A percentile compares a stretch with the other conserved stretches of the same genome.
phyloP scores from a whole-genome alignment of 2,888 invertebrate genomes.

The Andrena fulva region DNA sequence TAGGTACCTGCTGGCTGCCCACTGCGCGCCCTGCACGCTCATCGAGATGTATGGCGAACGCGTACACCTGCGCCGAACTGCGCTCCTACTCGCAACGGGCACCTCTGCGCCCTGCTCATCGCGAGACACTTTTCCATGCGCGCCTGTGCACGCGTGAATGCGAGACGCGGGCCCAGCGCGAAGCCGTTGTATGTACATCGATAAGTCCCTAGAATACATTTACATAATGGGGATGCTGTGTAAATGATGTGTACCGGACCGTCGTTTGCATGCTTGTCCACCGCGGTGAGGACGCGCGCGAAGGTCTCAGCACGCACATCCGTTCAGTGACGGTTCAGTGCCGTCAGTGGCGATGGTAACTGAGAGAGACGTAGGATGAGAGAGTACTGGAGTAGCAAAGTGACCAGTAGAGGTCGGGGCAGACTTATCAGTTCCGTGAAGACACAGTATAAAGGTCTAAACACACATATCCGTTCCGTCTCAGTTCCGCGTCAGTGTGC shows the following conservation, averaged over 20 bases:
- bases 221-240: conserved; percentile 46
- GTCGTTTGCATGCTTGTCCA: conserved; percentile 39
- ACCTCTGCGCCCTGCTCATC: background rate
- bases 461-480: too few relatives aligned
- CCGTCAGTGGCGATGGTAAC: too few relatives aligned
- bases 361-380: too few relatives aligned
- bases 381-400: too few relatives aligned
- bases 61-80: conserved; percentile 47
- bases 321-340: too few relatives aligned
- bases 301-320: too few relatives aligned
- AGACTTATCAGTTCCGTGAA: too few relatives aligned
- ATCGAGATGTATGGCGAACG: conserved; percentile 8
- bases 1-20: conserved; percentile 24
- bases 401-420: too few relatives aligned
- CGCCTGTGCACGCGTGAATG: background rate
- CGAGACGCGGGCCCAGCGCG: conserved; percentile 4
- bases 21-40: conserved; percentile 15
- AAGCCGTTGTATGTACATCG: conserved; percentile 12
- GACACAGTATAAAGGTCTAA: too few relatives aligned
- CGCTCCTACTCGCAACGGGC: conserved; percentile 18
- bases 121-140: background rate
- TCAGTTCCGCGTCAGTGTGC: too few relatives aligned
- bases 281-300: conserved; percentile 1
- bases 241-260: conserved; percentile 34
- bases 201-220: conserved; percentile 46